phyloP scores from a whole-genome alignment of 2,888 invertebrate genomes.

The Actias luna region DNA sequence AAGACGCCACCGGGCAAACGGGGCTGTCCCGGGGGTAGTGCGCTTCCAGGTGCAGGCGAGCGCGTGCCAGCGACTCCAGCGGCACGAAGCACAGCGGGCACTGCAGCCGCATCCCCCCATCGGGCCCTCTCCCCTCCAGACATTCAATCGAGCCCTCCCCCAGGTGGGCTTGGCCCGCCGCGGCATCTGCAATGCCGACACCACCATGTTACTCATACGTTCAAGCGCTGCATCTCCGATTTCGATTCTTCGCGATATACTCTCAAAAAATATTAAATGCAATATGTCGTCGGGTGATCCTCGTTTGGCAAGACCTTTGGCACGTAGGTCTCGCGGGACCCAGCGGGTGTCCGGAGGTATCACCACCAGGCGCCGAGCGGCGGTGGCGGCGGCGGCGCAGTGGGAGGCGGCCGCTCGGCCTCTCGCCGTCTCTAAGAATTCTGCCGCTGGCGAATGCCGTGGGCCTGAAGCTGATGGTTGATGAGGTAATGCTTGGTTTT shows the following conservation, averaged over 20 bases:
- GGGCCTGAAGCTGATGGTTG: constrained; percentile 88
- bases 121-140: constrained; percentile 29
- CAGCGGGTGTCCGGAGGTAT: constrained; percentile 10
- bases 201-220: constrained; percentile 54
- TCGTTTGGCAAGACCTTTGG: constrained; percentile 25
- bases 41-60: constrained; percentile 89
- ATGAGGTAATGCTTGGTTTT: constrained; percentile 89
- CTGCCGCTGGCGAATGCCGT: constrained; percentile 87
- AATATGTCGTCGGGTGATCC: constrained; percentile 33
- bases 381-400: constrained; percentile 40
- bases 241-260: constrained; percentile 48
- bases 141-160: constrained; percentile 28
- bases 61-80: constrained; percentile 84
- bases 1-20: constrained; percentile 88
- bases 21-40: constrained; percentile 93
- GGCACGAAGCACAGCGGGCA: constrained; percentile 89
- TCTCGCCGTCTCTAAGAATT: constrained; percentile 77
- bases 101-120: constrained; percentile 58
- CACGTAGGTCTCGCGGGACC: not conserved
- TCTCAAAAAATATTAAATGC: constrained; percentile 62
- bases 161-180: constrained; percentile 50
- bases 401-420: constrained; percentile 51
- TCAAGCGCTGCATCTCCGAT: not conserved
- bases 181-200: constrained; percentile 85
- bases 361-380: constrained; percentile 52